A percentile compares a stretch with the other conserved stretches of the same genome.
Conservation (phyloP, 2,888 invertebrate genomes). For the Nephrotoma guestfalica region DNA sequence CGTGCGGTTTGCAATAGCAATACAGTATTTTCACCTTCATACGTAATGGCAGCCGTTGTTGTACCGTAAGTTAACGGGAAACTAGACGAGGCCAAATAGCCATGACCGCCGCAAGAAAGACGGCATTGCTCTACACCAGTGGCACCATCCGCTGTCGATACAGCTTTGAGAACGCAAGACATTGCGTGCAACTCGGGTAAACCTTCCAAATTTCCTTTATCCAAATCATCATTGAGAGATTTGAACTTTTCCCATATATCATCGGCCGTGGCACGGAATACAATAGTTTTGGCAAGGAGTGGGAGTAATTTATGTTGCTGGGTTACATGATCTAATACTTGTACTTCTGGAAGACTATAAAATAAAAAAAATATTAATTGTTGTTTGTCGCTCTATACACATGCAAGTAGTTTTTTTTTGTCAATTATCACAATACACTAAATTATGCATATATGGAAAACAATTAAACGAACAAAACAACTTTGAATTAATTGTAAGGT, state of each 20-base stretch:
- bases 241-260: slow-evolving; percentile 80
- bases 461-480: too few species aligned
- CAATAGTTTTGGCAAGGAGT: slow-evolving; percentile 65
- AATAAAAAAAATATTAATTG: too few species aligned
- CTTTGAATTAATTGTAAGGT: too few species aligned
- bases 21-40: slow-evolving; percentile 96
- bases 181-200: slow-evolving; percentile 79
- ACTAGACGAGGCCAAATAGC: slow-evolving; percentile 78
- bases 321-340: slow-evolving; percentile 85
- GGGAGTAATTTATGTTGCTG: slow-evolving; percentile 90
- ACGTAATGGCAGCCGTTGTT: slow-evolving; percentile 80
- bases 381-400: too few species aligned
- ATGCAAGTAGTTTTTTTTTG: too few species aligned
- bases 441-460: too few species aligned
- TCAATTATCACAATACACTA: too few species aligned
- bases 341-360: slow-evolving; percentile 54
- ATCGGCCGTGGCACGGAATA: slow-evolving; percentile 56
- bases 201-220: slow-evolving; percentile 64
- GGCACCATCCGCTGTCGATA: slow-evolving; percentile 61
- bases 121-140: slow-evolving; percentile 70
- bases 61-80: slow-evolving; percentile 73
- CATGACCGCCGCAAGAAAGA: slow-evolving; percentile 89
- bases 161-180: slow-evolving; percentile 83
- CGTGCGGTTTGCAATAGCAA: slow-evolving; percentile 79
- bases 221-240: slow-evolving; percentile 63